phyloP scores from a whole-genome alignment of 2,888 invertebrate species.

The Clusia tigrina region DNA sequence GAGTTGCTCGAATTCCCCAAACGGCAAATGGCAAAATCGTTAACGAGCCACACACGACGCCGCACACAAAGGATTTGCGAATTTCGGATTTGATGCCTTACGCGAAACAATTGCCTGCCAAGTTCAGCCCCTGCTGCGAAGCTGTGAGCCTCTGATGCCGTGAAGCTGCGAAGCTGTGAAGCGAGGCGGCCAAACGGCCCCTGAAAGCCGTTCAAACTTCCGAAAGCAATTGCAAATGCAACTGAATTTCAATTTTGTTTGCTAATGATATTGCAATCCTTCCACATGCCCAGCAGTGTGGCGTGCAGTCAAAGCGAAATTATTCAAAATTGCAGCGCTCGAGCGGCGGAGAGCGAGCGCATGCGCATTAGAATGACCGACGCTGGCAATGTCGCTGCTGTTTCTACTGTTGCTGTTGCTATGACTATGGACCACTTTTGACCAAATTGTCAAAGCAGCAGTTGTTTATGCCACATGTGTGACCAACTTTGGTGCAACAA shows the following conservation, averaged over 20 bases:
- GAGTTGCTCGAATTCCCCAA: not conserved
- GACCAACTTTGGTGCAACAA: conserved; percentile 19
- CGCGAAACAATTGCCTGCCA: conserved; percentile 4
- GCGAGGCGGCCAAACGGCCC: no score
- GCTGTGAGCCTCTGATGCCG: no score
- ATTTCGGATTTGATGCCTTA: no score
- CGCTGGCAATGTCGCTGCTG: not conserved
- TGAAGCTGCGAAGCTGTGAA: conserved; percentile 1
- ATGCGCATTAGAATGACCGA: conserved; percentile 8
- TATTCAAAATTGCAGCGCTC: conserved; percentile 2
- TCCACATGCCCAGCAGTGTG: not conserved
- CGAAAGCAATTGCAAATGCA: conserved; percentile 10
- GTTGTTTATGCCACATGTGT: conserved; percentile 24
- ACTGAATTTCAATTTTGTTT: not conserved
- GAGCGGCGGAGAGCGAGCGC: not conserved
- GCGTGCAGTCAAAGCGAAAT: not conserved
- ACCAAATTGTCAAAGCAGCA: conserved; percentile 17
- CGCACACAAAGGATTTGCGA: no score
- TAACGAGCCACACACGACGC: not conserved
- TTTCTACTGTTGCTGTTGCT: not conserved
- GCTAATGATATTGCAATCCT: conserved; percentile 7
- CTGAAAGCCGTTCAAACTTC: not conserved
- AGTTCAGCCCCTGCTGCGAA: not conserved
- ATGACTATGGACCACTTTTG: not conserved
- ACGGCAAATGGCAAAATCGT: not conserved